These are phyloP conservation scores for Alentia gelatinosa DNA, from an alignment of 2,888 invertebrate species.

Conservation along the genomic window DNA sequence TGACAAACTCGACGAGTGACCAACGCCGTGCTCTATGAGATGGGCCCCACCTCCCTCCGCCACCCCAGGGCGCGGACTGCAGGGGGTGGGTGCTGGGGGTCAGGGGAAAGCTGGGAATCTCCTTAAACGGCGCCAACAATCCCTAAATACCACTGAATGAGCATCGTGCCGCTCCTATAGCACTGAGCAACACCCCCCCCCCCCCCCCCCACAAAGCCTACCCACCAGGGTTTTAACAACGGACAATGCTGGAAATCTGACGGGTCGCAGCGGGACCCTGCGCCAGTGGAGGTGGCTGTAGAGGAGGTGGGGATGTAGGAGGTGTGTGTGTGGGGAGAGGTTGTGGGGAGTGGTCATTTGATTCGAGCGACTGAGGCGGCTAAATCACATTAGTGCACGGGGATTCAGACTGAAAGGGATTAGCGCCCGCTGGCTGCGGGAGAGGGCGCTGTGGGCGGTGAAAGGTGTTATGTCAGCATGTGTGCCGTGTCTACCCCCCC, in stretches of 20 bases:
- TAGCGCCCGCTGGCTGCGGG: neutral
- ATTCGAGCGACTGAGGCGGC: neutral
- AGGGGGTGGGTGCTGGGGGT: neutral
- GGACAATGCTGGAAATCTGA: conserved; percentile 37
- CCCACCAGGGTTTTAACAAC: neutral
- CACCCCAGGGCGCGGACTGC: neutral
- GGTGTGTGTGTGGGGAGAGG: neutral
- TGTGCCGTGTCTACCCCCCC: neutral
- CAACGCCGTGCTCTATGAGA: neutral
- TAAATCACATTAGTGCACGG: conserved; percentile 46
- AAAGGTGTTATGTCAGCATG: conserved; percentile 43
- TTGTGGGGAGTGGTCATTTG: conserved; percentile 24
- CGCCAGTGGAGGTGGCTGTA: neutral
- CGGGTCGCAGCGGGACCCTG: neutral
- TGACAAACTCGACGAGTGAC: neutral
- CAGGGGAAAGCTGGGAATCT: neutral
- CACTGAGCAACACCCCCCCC: too few species aligned
- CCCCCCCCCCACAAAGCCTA: too few species aligned
- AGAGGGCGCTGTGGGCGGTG: neutral
- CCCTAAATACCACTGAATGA: conserved; percentile 28
- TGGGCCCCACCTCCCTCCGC: neutral
- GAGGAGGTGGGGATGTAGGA: neutral
- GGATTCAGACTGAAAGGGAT: conserved; percentile 38
- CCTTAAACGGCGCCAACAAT: conserved; percentile 8
- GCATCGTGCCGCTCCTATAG: too few species aligned